These are phyloP conservation scores for Chalcis sispes DNA, from an alignment of 2,888 invertebrate genomes.

Conservation along the genomic window DNA sequence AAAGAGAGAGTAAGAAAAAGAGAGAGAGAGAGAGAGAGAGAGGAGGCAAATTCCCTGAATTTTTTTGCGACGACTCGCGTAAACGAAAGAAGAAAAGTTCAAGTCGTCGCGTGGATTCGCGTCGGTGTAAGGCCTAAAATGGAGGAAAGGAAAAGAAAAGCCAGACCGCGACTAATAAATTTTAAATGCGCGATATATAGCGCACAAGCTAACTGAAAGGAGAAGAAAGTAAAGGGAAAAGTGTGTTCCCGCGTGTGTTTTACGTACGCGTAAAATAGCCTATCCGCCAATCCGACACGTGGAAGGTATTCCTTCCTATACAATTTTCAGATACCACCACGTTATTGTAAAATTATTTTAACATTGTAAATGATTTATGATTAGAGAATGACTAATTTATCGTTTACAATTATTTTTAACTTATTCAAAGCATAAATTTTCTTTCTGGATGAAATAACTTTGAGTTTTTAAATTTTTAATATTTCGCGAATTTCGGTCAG, in stretches of 20 bases:
- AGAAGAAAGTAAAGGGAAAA: background rate
- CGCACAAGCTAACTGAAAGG: background rate
- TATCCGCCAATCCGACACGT: too few species aligned
- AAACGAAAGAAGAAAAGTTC: slow-evolving; percentile 4
- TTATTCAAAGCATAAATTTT: too few species aligned
- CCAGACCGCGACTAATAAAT: slow-evolving; percentile 40
- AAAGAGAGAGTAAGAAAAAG: too few species aligned
- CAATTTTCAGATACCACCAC: too few species aligned
- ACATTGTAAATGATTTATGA: too few species aligned
- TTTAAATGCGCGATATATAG: slow-evolving; percentile 49
- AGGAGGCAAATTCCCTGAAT: slow-evolving; percentile 21
- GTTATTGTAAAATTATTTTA: too few species aligned
- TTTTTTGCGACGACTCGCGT: background rate
- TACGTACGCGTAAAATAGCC: slow-evolving; percentile 18
- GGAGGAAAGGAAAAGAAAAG: background rate
- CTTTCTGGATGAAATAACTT: too few species aligned
- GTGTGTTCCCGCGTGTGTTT: slow-evolving; percentile 26
- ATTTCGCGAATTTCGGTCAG: too few species aligned
- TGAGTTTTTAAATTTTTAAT: too few species aligned
- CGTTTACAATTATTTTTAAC: too few species aligned
- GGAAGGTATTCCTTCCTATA: too few species aligned
- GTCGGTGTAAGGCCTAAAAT: slow-evolving; percentile 19
- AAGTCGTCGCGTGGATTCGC: background rate
- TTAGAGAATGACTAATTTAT: too few species aligned
- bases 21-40: background rate